These are phyloP conservation scores for Zingel zingel DNA, from an alignment of 2,113 vertebrate species.

Conservation along the genomic window DNA sequence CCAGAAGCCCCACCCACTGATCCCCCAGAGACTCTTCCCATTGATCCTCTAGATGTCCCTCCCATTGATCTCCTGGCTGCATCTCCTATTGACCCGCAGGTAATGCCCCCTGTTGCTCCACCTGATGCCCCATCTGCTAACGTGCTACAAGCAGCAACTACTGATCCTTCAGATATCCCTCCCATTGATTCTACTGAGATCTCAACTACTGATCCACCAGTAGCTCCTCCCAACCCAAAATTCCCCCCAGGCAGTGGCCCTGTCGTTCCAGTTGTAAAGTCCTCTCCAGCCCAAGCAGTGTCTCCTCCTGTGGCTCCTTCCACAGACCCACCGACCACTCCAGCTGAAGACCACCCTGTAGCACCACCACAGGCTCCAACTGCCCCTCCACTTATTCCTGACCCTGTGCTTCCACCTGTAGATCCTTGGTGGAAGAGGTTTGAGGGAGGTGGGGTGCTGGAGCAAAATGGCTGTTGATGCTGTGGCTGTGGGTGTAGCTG, in stretches of 20 bases:
- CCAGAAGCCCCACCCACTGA: constrained; percentile 55
- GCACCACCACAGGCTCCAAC: constrained; percentile 71
- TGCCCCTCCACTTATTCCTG: constrained; percentile 70
- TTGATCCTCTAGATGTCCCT: constrained; percentile 52
- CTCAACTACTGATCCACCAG: constrained; percentile 51
- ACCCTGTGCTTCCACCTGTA: constrained; percentile 74
- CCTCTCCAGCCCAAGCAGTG: constrained; percentile 68
- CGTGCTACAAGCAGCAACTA: constrained; percentile 42
- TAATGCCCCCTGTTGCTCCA: constrained; percentile 31
- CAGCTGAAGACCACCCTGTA: constrained; percentile 73
- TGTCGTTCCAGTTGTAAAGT: constrained; percentile 63
- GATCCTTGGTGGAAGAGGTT: constrained; percentile 77
- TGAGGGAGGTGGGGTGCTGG: constrained; percentile 80
- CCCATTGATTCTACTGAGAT: constrained; percentile 68
- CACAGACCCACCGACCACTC: constrained; percentile 63
- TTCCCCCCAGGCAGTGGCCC: constrained; percentile 40
- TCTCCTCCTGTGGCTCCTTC: constrained; percentile 70
- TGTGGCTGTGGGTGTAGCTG: constrained; percentile 82
- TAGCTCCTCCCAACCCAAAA: constrained; percentile 50
- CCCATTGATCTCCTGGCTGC: constrained; percentile 54
- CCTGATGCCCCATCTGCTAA: constrained; percentile 43
- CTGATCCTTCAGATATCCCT: constrained; percentile 53
- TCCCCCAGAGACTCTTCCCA: constrained; percentile 48
- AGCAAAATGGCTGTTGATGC: constrained; percentile 78
- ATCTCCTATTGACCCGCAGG: constrained; percentile 57